phyloP scores from a whole-genome alignment of 2,888 invertebrate genomes.

The Lycaena phlaeas region DNA sequence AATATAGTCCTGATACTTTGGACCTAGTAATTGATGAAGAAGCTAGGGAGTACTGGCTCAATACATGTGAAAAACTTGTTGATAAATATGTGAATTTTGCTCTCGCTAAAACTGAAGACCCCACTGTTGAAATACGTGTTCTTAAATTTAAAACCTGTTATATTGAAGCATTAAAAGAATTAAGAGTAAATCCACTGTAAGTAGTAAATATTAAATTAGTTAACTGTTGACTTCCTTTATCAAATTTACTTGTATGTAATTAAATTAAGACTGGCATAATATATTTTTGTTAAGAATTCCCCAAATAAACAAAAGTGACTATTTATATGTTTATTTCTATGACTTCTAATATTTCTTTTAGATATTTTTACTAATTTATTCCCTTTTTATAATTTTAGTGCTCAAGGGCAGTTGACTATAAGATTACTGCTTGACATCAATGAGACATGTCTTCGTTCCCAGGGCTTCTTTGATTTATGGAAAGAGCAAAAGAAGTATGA shows the following conservation, averaged over 20 bases:
- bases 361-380: conserved; percentile 1
- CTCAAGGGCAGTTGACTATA: conserved; percentile 89
- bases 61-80: conserved; percentile 89
- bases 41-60: conserved; percentile 93
- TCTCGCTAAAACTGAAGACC: conserved; percentile 80
- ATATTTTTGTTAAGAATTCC: no score
- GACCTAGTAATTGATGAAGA: conserved; percentile 89
- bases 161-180: conserved; percentile 81
- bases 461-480: conserved; percentile 93
- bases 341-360: background rate
- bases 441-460: conserved; percentile 91
- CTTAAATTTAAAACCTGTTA: conserved; percentile 88
- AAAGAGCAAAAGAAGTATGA: conserved; percentile 88
- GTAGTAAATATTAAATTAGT: conserved; percentile 36
- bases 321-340: conserved; percentile 13
- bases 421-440: conserved; percentile 92
- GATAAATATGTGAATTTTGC: conserved; percentile 90
- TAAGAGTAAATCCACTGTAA: conserved; percentile 86
- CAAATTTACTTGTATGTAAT: no score
- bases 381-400: conserved; percentile 38
- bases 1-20: conserved; percentile 93
- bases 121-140: conserved; percentile 84
- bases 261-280: no score
- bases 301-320: no score
- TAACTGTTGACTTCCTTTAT: no score